Evolutionary conservation across 1,140 invertebrate species (phyloP).

Genomic region (Antheraea mylitta): DNA sequence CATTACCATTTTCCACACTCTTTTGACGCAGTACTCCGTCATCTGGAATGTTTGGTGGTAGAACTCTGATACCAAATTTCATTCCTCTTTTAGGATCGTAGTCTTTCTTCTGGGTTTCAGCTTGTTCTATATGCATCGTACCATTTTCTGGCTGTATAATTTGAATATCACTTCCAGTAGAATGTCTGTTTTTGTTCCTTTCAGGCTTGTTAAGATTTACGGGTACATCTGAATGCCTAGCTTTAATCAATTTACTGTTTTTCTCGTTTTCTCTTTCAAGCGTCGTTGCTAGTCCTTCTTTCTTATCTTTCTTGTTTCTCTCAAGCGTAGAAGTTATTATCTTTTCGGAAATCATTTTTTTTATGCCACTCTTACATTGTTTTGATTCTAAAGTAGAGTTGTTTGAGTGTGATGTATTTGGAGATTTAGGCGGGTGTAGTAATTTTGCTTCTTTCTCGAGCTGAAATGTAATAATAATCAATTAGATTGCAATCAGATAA

Average conservation of each 20-base stretch:
- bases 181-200: slow-evolving; percentile 63
- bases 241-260: slow-evolving; percentile 68
- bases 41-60: slow-evolving; percentile 79
- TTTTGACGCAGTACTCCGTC: slow-evolving; percentile 73
- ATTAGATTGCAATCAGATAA: too few species aligned
- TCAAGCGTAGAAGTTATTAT: slow-evolving; percentile 71
- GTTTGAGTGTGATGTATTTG: slow-evolving; percentile 71
- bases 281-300: slow-evolving; percentile 74
- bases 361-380: slow-evolving; percentile 66
- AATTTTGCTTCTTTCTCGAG: slow-evolving; percentile 73
- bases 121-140: slow-evolving; percentile 62
- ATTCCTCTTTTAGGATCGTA: slow-evolving; percentile 76
- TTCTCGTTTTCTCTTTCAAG: slow-evolving; percentile 77
- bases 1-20: slow-evolving; percentile 70
- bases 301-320: slow-evolving; percentile 77
- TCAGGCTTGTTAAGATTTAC: slow-evolving; percentile 58
- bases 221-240: slow-evolving; percentile 55
- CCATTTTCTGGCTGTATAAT: slow-evolving; percentile 75
- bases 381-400: slow-evolving; percentile 74
- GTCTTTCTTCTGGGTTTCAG: slow-evolving; percentile 69
- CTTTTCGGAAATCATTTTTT: slow-evolving; percentile 74
- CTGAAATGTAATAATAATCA: slow-evolving; percentile 39
- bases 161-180: slow-evolving; percentile 61
- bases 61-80: slow-evolving; percentile 86
- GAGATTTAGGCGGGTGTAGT: slow-evolving; percentile 63